Conservation (phyloP, 2,113 vertebrate species). For the Hymenochirus boettgeri region DNA sequence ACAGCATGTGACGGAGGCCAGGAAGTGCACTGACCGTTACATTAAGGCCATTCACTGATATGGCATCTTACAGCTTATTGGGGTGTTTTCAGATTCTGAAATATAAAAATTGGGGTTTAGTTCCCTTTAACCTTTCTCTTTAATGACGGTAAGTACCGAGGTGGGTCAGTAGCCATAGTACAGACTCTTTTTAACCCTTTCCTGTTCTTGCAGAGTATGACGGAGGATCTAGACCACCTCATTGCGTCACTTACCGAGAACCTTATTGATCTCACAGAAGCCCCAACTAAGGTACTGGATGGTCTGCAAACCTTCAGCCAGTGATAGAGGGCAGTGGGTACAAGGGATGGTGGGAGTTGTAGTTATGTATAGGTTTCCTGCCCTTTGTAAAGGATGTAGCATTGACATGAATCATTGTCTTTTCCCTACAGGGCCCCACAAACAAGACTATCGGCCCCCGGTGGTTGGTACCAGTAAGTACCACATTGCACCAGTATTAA, state of each 20-base stretch:
- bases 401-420: not conserved
- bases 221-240: slow-evolving; percentile 71
- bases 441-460: slow-evolving; percentile 74
- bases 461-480: slow-evolving; percentile 84
- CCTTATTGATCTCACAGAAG: slow-evolving; percentile 88
- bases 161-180: no score
- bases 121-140: not conserved
- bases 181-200: no score
- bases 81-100: not conserved
- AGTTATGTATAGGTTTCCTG: not conserved
- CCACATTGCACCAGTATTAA: not conserved
- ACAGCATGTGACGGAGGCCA: no score
- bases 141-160: no score
- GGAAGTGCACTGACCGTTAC: no score
- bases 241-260: slow-evolving; percentile 71
- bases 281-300: slow-evolving; percentile 66
- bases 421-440: slow-evolving; percentile 61
- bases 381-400: no score
- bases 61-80: no score
- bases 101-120: no score
- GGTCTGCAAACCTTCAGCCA: not conserved
- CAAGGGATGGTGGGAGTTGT: not conserved
- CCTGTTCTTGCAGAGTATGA: slow-evolving; percentile 62
- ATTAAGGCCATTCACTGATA: no score
- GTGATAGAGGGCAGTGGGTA: not conserved